A percentile compares a stretch with the other conserved stretches of the same genome.
Evolutionary conservation across 2,888 invertebrate species (phyloP).

Genomic region (Lysandra coridon): DNA sequence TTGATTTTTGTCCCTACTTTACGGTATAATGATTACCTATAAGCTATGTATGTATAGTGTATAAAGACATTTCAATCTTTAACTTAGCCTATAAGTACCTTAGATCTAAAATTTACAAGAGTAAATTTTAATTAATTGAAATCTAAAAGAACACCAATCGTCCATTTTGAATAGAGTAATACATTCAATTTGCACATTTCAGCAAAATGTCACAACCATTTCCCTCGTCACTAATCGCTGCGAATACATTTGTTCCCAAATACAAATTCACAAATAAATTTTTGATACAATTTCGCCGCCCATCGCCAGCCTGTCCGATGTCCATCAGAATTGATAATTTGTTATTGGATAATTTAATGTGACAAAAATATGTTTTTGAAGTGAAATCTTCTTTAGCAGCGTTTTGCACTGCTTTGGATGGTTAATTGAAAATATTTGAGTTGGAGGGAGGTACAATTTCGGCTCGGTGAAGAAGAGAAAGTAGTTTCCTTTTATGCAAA

Average conservation of each 20-base stretch:
- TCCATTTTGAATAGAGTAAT: slow-evolving; percentile 4
- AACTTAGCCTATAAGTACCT: neutral
- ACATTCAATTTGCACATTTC: slow-evolving; percentile 20
- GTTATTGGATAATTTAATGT: neutral
- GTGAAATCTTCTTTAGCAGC: too few relatives aligned
- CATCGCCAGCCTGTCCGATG: neutral
- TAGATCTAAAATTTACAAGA: neutral
- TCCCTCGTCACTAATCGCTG: slow-evolving; percentile 21
- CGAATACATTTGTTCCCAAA: neutral
- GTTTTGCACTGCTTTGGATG: too few relatives aligned
- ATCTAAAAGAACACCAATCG: neutral
- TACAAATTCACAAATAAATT: neutral
- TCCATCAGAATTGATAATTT: slow-evolving; percentile 2
- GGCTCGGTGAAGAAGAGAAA: too few relatives aligned
- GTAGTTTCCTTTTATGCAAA: too few relatives aligned
- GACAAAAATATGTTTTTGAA: neutral
- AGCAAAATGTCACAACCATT: slow-evolving; percentile 25
- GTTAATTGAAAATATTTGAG: too few relatives aligned
- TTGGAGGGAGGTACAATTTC: too few relatives aligned
- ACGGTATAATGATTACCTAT: too few relatives aligned
- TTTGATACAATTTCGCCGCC: neutral
- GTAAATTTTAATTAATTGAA: neutral
- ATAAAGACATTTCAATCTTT: too few relatives aligned
- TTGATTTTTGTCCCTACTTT: too few relatives aligned
- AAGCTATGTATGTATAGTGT: too few relatives aligned